Evolutionary conservation across 2,888 invertebrate species (phyloP).

Genomic region (Dascillus cervinus): DNA sequence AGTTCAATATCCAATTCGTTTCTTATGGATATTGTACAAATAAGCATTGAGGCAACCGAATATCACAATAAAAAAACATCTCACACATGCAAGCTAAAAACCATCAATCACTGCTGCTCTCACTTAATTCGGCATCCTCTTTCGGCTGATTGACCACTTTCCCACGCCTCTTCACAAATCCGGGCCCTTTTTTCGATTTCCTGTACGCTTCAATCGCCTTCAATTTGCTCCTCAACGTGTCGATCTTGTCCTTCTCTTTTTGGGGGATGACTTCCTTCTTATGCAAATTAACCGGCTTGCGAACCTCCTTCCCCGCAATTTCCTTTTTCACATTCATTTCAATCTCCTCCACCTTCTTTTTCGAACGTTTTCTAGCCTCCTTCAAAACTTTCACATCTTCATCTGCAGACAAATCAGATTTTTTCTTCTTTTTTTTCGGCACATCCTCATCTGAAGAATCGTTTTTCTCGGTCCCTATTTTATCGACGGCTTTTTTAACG

Average conservation of each 20-base stretch:
- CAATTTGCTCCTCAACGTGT: constrained; percentile 59
- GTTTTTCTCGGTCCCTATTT: constrained; percentile 45
- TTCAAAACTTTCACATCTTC: constrained; percentile 10
- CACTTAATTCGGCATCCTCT: constrained; percentile 59
- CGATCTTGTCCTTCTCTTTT: constrained; percentile 57
- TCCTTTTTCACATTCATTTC: constrained; percentile 11
- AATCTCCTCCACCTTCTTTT: constrained; percentile 29
- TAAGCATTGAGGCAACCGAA: no score
- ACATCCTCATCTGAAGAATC: constrained; percentile 19
- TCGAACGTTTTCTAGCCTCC: constrained; percentile 16
- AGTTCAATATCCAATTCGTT: no score
- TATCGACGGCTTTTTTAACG: constrained; percentile 68
- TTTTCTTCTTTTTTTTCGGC: constrained; percentile 21
- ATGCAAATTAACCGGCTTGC: constrained; percentile 24
- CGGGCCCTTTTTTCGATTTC: constrained; percentile 57
- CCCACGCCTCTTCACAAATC: constrained; percentile 44
- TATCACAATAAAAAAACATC: background rate
- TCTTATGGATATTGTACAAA: no score
- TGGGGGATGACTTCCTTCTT: constrained; percentile 64
- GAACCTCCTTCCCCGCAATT: constrained; percentile 12
- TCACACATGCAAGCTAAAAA: no score
- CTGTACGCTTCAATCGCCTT: constrained; percentile 68
- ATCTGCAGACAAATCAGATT: constrained; percentile 13
- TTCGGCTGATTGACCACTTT: constrained; percentile 44
- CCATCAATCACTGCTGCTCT: constrained; percentile 55